Evolutionary conservation across 2,888 invertebrate species (phyloP), one percentile per base, ranked within the genome.

Genomic region (Acronicta leporina): DNA sequence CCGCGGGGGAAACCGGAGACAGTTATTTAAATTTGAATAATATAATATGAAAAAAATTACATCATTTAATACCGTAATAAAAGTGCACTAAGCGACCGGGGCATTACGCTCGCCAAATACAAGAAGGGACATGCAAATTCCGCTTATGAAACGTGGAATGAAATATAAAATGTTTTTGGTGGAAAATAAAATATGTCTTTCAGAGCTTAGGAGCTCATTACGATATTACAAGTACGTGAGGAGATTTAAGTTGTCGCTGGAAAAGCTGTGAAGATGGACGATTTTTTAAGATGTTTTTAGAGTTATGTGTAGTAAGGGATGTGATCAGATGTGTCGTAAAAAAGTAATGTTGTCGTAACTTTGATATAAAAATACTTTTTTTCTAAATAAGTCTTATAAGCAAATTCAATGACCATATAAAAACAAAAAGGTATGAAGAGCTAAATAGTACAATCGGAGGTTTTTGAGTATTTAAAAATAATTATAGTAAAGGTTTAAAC

Each of bases 21-120:
- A 95, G 95, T 95, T 95, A 95, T 95, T 95, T 94, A 95, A 95
- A 95, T 95, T 95, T 95, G 93, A 95, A 95, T 95, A 95, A 94
- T 94, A 95, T 95, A 94, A 95, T 94, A 94, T 93, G 94, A 89
- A 94, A 95, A 94, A 95, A 95, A 95, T 94, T 95, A 95, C 94
- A 94, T 94, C 95, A 94, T 94, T 95, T 95, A 95, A 95, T 95
- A 92, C 94, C 92, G 88, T 93, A 94, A 95, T 95, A 95, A 95
- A 95, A 95, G 94, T 94, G 92, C 93, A 94, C 94, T 94, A 94
- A 95, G 94, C 94, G 94, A 93, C 91, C 83, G 87, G 85, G 86
- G 94, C 93, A 94, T 94, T 94, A 94, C 87, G 90, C 85, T 88
- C 88, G 85, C 87, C 90, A 89, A 93, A 92, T 87, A 88, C 89